These are phyloP conservation scores for Octonoba sinensis DNA, from an alignment of 2,888 invertebrate genomes.

Conservation along the genomic window DNA sequence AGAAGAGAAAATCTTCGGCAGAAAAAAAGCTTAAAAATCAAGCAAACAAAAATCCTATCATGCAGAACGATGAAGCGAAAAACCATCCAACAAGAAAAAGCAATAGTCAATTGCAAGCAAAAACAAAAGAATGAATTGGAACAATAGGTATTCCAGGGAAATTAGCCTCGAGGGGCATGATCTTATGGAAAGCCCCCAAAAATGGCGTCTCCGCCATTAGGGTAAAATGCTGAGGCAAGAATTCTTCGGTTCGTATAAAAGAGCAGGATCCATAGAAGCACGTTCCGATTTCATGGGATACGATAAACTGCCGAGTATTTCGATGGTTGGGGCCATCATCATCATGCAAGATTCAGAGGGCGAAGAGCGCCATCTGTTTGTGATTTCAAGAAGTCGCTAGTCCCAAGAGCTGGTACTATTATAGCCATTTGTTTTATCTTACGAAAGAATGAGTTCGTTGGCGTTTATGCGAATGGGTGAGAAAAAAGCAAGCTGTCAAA, in stretches of 20 bases:
- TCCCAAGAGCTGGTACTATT: no score
- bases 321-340: conserved; percentile 20
- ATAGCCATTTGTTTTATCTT: no score
- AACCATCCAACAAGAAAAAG: no score
- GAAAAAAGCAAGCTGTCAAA: no score
- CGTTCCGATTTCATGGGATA: conserved; percentile 56
- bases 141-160: conserved; percentile 7
- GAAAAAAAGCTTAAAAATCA: no score
- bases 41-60: no score
- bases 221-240: conserved; percentile 10
- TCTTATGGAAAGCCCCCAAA: not conserved
- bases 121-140: not conserved
- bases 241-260: conserved; percentile 7
- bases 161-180: conserved; percentile 13
- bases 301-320: conserved; percentile 34
- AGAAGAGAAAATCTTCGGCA: no score
- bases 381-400: not conserved
- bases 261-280: conserved; percentile 27
- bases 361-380: conserved; percentile 13
- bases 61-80: no score
- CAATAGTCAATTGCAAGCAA: no score
- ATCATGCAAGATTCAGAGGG: conserved; percentile 21
- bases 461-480: no score
- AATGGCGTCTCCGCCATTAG: conserved; percentile 17
- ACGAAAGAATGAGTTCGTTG: no score